These are phyloP conservation scores for Leptinotarsa texana DNA, from an alignment of 1,140 invertebrate genomes.

Conservation along the genomic window DNA sequence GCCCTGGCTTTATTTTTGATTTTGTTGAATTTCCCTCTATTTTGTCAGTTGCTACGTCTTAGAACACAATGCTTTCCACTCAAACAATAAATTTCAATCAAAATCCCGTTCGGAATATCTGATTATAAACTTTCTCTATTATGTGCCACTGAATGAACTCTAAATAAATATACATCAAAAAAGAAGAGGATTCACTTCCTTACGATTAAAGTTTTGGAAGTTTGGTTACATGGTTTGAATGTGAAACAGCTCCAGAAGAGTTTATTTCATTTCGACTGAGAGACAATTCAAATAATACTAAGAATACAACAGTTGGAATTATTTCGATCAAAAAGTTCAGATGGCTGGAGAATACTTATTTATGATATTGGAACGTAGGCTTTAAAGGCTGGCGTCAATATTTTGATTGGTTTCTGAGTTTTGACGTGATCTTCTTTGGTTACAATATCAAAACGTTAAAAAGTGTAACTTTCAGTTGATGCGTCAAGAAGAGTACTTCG, in stretches of 20 bases:
- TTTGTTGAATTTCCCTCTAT: too few species aligned
- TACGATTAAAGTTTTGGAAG: constrained; percentile 1
- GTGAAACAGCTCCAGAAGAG: neutral
- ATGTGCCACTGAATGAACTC: neutral
- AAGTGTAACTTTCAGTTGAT: too few species aligned
- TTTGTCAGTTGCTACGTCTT: too few species aligned
- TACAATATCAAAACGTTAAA: too few species aligned
- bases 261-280: neutral
- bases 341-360: neutral
- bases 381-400: too few species aligned
- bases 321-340: neutral
- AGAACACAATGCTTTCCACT: neutral
- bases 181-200: neutral
- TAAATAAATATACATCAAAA: constrained; percentile 4
- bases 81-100: neutral
- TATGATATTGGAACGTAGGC: too few species aligned
- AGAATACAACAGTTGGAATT: neutral
- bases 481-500: too few species aligned
- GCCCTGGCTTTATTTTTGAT: too few species aligned
- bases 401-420: too few species aligned
- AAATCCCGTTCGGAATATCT: neutral
- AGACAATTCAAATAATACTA: neutral
- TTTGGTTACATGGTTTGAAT: constrained; percentile 1
- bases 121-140: constrained; percentile 2
- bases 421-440: too few species aligned